These are phyloP conservation scores for Intellagama lesueurii DNA, from an alignment of 2,797 vertebrate species.

Conservation along the genomic window DNA sequence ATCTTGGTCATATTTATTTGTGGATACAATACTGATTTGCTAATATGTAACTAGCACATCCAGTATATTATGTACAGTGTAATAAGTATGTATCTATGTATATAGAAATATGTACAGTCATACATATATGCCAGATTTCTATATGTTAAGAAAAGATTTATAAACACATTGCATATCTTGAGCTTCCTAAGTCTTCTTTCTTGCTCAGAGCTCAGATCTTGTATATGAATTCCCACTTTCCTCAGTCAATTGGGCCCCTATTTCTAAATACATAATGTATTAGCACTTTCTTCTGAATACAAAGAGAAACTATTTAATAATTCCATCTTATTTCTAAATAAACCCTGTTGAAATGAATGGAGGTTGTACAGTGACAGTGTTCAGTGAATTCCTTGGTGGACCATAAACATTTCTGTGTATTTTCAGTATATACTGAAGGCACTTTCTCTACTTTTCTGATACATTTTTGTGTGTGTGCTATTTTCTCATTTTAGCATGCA, in stretches of 20 bases:
- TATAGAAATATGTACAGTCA: constrained; percentile 76
- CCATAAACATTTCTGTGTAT: constrained; percentile 37
- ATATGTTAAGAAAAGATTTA: constrained; percentile 53
- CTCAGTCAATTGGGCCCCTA: constrained; percentile 37
- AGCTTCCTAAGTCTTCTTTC: constrained; percentile 54
- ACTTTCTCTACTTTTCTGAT: constrained; percentile 37
- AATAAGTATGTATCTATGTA: constrained; percentile 73
- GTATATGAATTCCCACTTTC: constrained; percentile 24
- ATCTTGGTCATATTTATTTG: constrained; percentile 70
- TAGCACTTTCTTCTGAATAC: constrained; percentile 47
- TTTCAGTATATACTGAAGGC: constrained; percentile 11
- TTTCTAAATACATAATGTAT: constrained; percentile 44
- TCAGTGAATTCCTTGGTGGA: constrained; percentile 21
- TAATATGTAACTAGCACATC: constrained; percentile 62
- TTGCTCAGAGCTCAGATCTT: constrained; percentile 25
- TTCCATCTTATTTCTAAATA: constrained; percentile 46
- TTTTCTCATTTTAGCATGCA: constrained; percentile 33
- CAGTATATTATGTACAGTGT: constrained; percentile 78
- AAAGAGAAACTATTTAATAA: constrained; percentile 40
- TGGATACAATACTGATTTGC: constrained; percentile 75
- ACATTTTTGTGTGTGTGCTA: constrained; percentile 6
- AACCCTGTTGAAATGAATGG: constrained; percentile 26
- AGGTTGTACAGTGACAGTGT: constrained; percentile 18
- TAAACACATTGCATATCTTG: constrained; percentile 55
- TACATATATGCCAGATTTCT: constrained; percentile 47